These are phyloP conservation scores for Hydriomena furcata DNA, from an alignment of 2,888 invertebrate genomes.

Conservation along the genomic window DNA sequence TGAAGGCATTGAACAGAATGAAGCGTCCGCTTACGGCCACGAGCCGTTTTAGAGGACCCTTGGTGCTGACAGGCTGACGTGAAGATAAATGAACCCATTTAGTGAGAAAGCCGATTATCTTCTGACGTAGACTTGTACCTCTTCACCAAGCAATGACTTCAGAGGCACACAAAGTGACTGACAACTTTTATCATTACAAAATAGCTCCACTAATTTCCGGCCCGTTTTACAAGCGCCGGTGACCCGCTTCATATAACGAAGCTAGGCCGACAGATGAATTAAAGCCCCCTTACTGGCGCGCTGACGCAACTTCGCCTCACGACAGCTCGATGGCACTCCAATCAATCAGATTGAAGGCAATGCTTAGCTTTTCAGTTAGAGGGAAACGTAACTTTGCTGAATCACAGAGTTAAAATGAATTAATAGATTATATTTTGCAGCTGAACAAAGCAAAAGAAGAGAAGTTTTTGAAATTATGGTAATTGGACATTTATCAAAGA, in stretches of 20 bases:
- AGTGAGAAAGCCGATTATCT: neutral
- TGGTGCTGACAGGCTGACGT: neutral
- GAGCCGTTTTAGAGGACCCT: neutral
- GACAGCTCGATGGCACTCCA: constrained; percentile 7
- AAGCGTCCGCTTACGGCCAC: neutral
- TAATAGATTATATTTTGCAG: too few species aligned
- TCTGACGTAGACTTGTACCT: neutral
- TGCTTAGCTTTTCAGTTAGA: neutral
- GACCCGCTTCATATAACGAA: too few species aligned
- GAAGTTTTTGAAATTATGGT: too few species aligned
- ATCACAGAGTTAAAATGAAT: neutral
- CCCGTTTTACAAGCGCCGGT: too few species aligned
- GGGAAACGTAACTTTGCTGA: neutral
- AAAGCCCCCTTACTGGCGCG: neutral
- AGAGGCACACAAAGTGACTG: too few species aligned
- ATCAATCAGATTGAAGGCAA: constrained; percentile 10
- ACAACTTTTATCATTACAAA: too few species aligned
- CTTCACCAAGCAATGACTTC: too few species aligned
- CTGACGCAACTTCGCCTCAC: neutral
- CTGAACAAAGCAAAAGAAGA: neutral
- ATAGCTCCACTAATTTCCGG: too few species aligned
- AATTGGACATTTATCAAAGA: too few species aligned
- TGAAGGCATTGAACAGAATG: constrained; percentile 12
- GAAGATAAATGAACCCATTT: neutral
- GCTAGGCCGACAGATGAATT: too few species aligned